These are phyloP conservation scores for Drosophila setosimentum DNA, from an alignment of 2,888 invertebrate species.

Conservation along the genomic window DNA sequence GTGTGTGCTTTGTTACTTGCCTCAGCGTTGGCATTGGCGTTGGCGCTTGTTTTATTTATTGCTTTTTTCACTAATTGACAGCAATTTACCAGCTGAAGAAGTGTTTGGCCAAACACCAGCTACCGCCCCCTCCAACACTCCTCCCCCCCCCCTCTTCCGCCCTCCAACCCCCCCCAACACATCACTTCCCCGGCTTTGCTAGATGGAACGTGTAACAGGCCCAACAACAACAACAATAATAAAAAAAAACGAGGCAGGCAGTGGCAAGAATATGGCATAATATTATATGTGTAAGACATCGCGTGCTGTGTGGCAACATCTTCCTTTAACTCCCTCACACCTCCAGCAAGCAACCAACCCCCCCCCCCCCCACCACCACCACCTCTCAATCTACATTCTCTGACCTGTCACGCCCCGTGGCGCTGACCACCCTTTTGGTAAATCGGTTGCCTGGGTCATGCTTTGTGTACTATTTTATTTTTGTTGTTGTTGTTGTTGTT, in stretches of 20 bases:
- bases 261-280: slow-evolving; percentile 34
- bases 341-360: too few species aligned
- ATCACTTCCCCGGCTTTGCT: neutral
- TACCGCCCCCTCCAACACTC: neutral
- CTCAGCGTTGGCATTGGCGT: slow-evolving; percentile 33
- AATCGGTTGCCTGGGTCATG: slow-evolving; percentile 17
- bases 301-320: slow-evolving; percentile 57
- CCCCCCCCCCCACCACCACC: neutral
- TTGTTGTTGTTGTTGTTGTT: neutral
- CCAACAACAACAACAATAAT: slow-evolving; percentile 14
- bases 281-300: slow-evolving; percentile 42
- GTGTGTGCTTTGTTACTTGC: slow-evolving; percentile 11
- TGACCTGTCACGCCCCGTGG: slow-evolving; percentile 4
- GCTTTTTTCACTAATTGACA: slow-evolving; percentile 79
- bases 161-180: too few species aligned
- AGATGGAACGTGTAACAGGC: slow-evolving; percentile 43
- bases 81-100: slow-evolving; percentile 77
- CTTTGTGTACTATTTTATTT: slow-evolving; percentile 2
- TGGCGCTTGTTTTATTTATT: slow-evolving; percentile 71
- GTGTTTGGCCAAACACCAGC: slow-evolving; percentile 47
- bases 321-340: slow-evolving; percentile 9
- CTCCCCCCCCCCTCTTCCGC: neutral
- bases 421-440: neutral
- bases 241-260: neutral
- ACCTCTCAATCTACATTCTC: neutral